Evolutionary conservation across 2,797 vertebrate species (phyloP), one percentile per base, ranked within the genome.

Genomic region (Arrhamphus sclerolepis): DNA sequence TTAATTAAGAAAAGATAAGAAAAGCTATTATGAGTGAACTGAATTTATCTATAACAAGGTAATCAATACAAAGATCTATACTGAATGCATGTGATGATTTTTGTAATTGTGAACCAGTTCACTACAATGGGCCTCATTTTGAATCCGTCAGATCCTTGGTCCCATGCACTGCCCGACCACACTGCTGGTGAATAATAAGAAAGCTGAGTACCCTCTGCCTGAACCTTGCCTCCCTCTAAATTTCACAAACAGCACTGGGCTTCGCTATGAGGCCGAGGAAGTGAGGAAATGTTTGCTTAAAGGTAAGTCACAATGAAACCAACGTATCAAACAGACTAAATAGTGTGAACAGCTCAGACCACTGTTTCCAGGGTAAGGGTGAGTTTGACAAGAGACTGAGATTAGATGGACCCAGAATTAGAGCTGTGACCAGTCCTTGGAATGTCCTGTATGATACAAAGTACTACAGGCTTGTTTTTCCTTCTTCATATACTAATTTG

Each of bases 191-290:
- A 90, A 92, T 1, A 73, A 78, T 54, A 72, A 79, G 41, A 46
- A 60, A 20, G 85, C 26, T 0, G 67, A 86, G 73, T 81, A 83
- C 46, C 82, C 86, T 40, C 73, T 89, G 22, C 87, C 89, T 55
- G 78, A 89, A 41, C 74, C 82, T 1, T 31, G 78, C 3, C 75
- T 89, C 28, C 82, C 77, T 16, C 85, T 88, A 54, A 89, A 92
- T 75, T 94, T 89, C 76, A 40, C 57, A 3, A 89, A 92, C 7
- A 89, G 90, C 66, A 72, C 87, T 0, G 90, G 92, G 62, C 71
- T 95, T 75, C 57, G 60, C 41, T 93, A 91, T 1, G 92, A 94
- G 60, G 93, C 93, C 0, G 86, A 91, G 39, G 94, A 94, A 19
- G 90, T 94, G 28, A 87, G 89, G 0, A 90, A 90, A 46, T 93